Conservation (phyloP, 2,113 vertebrate species). For the Salvator merianae region DNA sequence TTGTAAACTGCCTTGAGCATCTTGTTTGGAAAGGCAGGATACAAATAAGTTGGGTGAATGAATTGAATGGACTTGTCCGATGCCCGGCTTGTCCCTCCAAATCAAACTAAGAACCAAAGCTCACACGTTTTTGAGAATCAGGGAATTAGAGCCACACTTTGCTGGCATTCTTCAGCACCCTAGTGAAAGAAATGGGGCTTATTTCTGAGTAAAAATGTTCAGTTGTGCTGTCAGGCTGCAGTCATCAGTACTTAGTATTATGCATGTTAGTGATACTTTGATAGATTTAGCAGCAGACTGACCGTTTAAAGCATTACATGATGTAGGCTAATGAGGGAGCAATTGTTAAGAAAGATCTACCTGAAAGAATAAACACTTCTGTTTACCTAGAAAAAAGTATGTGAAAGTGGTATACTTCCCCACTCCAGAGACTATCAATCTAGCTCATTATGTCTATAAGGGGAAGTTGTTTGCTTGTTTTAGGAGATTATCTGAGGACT, state of each 20-base stretch:
- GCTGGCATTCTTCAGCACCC: too few species aligned
- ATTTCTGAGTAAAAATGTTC: background rate
- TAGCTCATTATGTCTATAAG: background rate
- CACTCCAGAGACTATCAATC: background rate
- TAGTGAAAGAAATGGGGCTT: background rate
- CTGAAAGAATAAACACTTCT: background rate
- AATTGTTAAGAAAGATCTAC: background rate
- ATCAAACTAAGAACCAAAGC: too few species aligned
- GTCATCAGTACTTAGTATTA: background rate
- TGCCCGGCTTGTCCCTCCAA: too few species aligned
- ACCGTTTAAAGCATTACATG: background rate
- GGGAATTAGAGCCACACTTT: too few species aligned
- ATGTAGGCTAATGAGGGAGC: background rate
- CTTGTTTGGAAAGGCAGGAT: too few species aligned
- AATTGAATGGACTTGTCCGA: too few species aligned
- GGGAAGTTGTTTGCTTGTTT: constrained; percentile 4
- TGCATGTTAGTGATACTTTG: background rate
- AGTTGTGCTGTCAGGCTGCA: background rate
- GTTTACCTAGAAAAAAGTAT: background rate
- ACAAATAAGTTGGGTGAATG: too few species aligned
- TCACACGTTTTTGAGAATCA: too few species aligned
- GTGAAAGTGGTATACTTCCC: constrained; percentile 11
- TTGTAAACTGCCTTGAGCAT: too few species aligned
- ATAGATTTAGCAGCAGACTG: background rate
- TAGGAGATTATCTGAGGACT: background rate